These are phyloP conservation scores for Montifringilla adamsi DNA, from an alignment of 2,113 vertebrate species.

Conservation along the genomic window DNA sequence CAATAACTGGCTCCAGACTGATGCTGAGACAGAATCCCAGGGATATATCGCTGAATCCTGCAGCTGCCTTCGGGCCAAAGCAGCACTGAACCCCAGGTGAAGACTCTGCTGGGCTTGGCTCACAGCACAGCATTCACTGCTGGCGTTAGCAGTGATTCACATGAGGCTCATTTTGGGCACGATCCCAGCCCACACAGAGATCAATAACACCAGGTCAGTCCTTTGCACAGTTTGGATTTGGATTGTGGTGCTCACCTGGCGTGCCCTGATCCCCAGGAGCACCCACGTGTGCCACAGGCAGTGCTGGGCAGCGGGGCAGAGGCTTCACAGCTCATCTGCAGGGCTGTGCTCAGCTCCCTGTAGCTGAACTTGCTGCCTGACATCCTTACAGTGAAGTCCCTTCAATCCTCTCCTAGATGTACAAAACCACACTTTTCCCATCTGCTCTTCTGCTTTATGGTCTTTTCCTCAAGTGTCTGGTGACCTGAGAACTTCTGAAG, in stretches of 20 bases:
- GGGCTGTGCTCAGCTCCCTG: not conserved
- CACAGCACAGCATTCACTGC: not conserved
- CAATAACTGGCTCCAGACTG: not conserved
- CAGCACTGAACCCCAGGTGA: not conserved
- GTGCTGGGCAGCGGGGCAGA: not conserved
- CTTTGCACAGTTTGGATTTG: not conserved
- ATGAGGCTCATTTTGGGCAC: accelerated
- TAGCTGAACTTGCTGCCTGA: not conserved
- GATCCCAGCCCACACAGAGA: not conserved
- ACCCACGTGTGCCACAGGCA: accelerated
- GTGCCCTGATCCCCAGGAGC: accelerated
- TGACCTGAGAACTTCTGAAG: not conserved
- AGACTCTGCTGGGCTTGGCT: not conserved
- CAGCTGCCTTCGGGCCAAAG: accelerated
- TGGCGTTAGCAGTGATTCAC: not conserved
- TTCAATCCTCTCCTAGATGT: not conserved
- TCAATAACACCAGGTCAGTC: accelerated
- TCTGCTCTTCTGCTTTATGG: not conserved
- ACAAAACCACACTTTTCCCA: not conserved
- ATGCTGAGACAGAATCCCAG: not conserved
- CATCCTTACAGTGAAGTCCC: not conserved
- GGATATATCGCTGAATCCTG: not conserved
- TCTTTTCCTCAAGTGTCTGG: not conserved
- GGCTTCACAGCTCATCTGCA: not conserved
- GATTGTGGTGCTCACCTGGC: not conserved